These are phyloP conservation scores for Eulemur mongoz DNA, from an alignment of 2,797 vertebrate genomes.

Conservation along the genomic window DNA sequence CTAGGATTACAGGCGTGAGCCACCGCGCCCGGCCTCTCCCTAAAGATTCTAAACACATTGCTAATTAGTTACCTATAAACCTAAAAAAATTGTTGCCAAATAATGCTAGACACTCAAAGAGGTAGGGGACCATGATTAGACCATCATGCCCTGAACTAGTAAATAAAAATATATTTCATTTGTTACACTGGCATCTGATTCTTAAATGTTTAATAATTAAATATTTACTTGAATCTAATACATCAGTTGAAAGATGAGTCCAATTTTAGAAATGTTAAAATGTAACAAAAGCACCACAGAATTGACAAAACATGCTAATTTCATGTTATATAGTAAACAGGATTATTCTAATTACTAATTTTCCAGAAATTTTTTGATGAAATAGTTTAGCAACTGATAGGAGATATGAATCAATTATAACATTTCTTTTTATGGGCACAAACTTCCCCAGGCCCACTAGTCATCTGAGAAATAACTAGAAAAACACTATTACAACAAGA, in stretches of 20 bases:
- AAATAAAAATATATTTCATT: conserved; percentile 40
- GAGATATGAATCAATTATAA: neutral
- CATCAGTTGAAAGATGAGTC: neutral
- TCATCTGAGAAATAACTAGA: conserved; percentile 33
- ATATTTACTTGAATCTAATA: conserved; percentile 31
- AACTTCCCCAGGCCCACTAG: neutral
- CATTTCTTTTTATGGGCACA: neutral
- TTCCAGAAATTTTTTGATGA: conserved; percentile 38
- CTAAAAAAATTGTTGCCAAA: neutral
- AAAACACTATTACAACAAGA: conserved; percentile 30
- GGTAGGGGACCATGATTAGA: neutral
- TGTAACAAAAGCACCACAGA: neutral
- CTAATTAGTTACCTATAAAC: neutral
- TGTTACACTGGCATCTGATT: neutral
- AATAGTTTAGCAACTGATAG: conserved; percentile 17
- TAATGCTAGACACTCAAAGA: neutral
- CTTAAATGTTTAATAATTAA: conserved; percentile 9
- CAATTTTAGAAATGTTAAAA: conserved; percentile 10
- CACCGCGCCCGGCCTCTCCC: too few species aligned
- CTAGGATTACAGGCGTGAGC: too few species aligned
- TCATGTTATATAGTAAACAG: conserved; percentile 9
- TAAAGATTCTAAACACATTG: neutral
- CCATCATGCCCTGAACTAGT: neutral
- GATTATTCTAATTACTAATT: conserved; percentile 17
- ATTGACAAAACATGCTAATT: conserved; percentile 19